Evolutionary conservation across 2,888 invertebrate genomes (phyloP).

Genomic region (Macrosiphum euphorbiae): DNA sequence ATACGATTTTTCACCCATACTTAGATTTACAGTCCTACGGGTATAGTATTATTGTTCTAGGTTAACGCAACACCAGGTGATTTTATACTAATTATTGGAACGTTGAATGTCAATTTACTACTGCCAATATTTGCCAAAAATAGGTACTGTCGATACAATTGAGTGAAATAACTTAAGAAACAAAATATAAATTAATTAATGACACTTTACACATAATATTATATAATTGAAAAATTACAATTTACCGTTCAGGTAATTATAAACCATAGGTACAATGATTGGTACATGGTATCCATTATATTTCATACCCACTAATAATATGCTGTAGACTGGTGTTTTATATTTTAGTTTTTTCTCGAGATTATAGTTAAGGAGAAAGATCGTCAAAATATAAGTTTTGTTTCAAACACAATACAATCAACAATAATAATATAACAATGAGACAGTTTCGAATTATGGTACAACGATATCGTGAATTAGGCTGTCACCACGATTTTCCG

Average conservation of each 20-base stretch:
- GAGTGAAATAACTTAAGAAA: neutral
- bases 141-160: neutral
- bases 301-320: neutral
- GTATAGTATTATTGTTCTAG: too few relatives aligned
- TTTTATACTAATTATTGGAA: too few relatives aligned
- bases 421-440: neutral
- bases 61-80: too few relatives aligned
- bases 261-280: neutral
- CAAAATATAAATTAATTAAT: too few relatives aligned
- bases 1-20: too few relatives aligned
- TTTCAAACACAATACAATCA: neutral
- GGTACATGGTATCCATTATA: neutral
- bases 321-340: neutral
- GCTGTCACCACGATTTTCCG: neutral
- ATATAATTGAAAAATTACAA: neutral
- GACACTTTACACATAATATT: too few relatives aligned
- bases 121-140: neutral
- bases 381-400: neutral
- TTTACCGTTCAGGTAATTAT: neutral
- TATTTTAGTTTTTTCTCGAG: neutral
- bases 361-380: neutral
- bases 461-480: neutral
- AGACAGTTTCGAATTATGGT: neutral
- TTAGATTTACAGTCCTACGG: too few relatives aligned
- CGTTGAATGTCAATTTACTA: too few relatives aligned